phyloP scores from a whole-genome alignment of 2,797 vertebrate genomes.

The Distichodus sexfasciatus region DNA sequence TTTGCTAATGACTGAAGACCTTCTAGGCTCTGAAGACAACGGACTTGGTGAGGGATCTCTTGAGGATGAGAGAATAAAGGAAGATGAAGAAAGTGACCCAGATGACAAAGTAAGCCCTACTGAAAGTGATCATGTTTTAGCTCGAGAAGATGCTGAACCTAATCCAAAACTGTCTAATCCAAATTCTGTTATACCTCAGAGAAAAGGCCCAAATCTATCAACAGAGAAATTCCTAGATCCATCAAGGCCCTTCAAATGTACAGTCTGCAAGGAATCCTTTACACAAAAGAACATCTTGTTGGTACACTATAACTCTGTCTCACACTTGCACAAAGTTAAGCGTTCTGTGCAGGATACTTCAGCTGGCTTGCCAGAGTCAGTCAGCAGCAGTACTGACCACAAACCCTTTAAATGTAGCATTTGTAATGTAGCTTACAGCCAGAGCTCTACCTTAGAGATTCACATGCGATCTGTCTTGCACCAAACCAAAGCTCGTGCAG shows the following conservation, averaged over 20 bases:
- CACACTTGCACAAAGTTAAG: constrained; percentile 95
- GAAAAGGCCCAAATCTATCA: constrained; percentile 91
- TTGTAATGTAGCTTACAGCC: constrained; percentile 96
- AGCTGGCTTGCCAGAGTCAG: constrained; percentile 81
- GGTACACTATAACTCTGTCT: constrained; percentile 98
- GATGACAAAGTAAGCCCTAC: constrained; percentile 85
- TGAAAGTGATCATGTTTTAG: constrained; percentile 75
- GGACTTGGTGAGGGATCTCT: constrained; percentile 53
- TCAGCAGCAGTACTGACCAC: constrained; percentile 90
- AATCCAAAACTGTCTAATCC: constrained; percentile 88
- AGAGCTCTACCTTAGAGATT: constrained; percentile 98
- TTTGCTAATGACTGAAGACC: constrained; percentile 80
- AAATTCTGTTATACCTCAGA: constrained; percentile 77
- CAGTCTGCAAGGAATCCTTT: constrained; percentile 97
- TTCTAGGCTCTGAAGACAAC: constrained; percentile 76
- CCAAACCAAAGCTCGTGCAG: constrained; percentile 95
- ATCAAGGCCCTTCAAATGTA: constrained; percentile 96
- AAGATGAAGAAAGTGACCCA: constrained; percentile 81
- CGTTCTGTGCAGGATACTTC: constrained; percentile 92
- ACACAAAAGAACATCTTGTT: constrained; percentile 98
- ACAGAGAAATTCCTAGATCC: constrained; percentile 98
- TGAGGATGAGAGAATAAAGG: constrained; percentile 78
- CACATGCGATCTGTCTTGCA: constrained; percentile 98
- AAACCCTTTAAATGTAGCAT: constrained; percentile 95
- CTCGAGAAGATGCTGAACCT: constrained; percentile 81